Evolutionary conservation across 2,888 invertebrate species (phyloP).

Genomic region (Deroplatys truncata): DNA sequence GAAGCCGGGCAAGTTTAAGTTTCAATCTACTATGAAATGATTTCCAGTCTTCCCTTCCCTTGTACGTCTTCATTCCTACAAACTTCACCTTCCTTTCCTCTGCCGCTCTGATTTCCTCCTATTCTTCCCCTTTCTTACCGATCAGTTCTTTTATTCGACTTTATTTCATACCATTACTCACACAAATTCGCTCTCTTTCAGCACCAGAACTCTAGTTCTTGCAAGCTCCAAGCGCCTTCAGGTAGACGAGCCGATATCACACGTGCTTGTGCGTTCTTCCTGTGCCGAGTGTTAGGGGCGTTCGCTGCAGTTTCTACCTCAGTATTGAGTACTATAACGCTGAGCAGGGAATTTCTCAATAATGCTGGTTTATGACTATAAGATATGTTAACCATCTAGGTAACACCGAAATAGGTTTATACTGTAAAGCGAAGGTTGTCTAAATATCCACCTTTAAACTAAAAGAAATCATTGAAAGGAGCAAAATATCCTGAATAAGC

Average conservation of each 20-base stretch:
- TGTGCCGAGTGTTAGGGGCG: not conserved
- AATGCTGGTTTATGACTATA: too few relatives aligned
- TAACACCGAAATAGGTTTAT: too few relatives aligned
- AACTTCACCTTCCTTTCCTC: not conserved
- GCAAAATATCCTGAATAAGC: too few relatives aligned
- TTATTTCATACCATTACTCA: slow-evolving; percentile 1
- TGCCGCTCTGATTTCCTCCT: not conserved
- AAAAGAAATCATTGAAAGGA: too few relatives aligned
- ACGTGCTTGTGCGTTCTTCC: not conserved
- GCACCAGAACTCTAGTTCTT: not conserved
- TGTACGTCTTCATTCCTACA: not conserved
- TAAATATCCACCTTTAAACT: too few relatives aligned
- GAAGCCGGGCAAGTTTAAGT: slow-evolving; percentile 10
- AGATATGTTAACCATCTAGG: too few relatives aligned
- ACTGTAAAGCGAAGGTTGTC: too few relatives aligned
- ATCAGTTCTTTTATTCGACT: not conserved
- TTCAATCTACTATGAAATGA: slow-evolving; percentile 7
- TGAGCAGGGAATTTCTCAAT: too few relatives aligned
- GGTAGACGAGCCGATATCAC: not conserved
- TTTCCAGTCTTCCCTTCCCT: not conserved
- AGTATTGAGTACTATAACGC: too few relatives aligned
- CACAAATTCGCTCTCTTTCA: not conserved
- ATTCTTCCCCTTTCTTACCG: not conserved
- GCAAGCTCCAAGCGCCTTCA: not conserved
- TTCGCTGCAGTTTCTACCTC: not conserved